These are phyloP conservation scores for Uropetala carovei DNA, from an alignment of 2,888 invertebrate species.

Conservation along the genomic window DNA sequence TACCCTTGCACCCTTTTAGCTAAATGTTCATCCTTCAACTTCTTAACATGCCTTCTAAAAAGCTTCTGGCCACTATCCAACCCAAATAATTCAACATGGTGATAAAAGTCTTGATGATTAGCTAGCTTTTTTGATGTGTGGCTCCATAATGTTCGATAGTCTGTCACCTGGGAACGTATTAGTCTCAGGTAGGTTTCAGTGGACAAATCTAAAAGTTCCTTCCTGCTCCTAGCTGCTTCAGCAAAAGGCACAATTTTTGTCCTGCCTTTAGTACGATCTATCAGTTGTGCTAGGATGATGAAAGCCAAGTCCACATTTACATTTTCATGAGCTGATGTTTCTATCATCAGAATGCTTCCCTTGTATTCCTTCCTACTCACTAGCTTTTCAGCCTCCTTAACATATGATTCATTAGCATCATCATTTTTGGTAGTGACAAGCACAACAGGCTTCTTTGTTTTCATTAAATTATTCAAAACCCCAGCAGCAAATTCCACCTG, in stretches of 20 bases:
- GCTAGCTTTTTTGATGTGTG: constrained; percentile 90
- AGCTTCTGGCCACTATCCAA: constrained; percentile 88
- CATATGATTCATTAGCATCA: constrained; percentile 90
- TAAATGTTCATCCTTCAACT: constrained; percentile 88
- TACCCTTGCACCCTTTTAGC: constrained; percentile 86
- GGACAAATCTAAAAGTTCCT: constrained; percentile 92
- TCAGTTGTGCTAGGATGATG: constrained; percentile 91
- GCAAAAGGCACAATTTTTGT: constrained; percentile 83
- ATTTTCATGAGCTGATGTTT: constrained; percentile 96
- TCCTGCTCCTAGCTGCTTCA: constrained; percentile 90
- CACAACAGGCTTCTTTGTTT: constrained; percentile 96
- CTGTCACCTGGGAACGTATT: constrained; percentile 86
- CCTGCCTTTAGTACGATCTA: constrained; percentile 91
- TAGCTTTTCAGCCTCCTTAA: constrained; percentile 92
- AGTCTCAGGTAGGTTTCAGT: constrained; percentile 93
- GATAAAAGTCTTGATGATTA: constrained; percentile 91
- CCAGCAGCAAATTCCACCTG: constrained; percentile 92
- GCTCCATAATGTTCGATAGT: constrained; percentile 89
- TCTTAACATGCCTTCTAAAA: constrained; percentile 87
- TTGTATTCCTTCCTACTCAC: constrained; percentile 94
- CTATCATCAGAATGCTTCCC: constrained; percentile 90
- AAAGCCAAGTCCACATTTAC: constrained; percentile 97
- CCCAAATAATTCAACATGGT: constrained; percentile 93
- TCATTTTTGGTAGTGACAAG: constrained; percentile 97
- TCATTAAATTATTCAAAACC: constrained; percentile 90